Percentiles rank a stretch among this genome's conserved stretches.
Evolutionary conservation across 1,140 invertebrate species (phyloP).

Genomic region (Hypsibius dujardini): DNA sequence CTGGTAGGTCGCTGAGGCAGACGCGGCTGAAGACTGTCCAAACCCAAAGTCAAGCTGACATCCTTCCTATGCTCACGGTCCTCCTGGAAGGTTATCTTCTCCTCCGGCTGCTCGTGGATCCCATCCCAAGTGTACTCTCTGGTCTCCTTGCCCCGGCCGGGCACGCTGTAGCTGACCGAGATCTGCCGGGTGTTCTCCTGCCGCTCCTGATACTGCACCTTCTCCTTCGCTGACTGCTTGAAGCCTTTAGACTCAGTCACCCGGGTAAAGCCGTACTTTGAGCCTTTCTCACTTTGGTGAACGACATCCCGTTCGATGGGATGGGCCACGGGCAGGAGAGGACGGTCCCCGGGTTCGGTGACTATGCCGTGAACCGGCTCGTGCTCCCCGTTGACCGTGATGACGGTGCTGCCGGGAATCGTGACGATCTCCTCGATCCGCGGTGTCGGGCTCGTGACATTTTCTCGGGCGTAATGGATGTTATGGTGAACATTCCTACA

Average conservation of each 20-base stretch:
- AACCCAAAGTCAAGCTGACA: not conserved
- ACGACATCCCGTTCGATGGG: not conserved
- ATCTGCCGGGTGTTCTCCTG: conserved; percentile 10
- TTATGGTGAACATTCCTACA: conserved; percentile 6
- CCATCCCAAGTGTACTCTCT: conserved; percentile 8
- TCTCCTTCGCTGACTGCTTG: conserved; percentile 2
- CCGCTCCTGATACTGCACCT: not conserved
- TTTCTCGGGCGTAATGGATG: not conserved
- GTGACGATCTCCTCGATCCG: conserved; percentile 15
- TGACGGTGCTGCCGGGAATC: not conserved
- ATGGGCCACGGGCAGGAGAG: not conserved
- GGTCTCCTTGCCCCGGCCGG: not conserved
- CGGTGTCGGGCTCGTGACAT: conserved; percentile 9
- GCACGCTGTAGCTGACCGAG: conserved; percentile 6
- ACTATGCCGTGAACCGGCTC: conserved; percentile 12
- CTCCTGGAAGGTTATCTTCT: conserved; percentile 11
- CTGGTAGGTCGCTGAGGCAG: not conserved
- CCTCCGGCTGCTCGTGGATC: not conserved
- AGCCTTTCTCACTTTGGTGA: conserved; percentile 13
- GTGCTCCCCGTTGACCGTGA: conserved; percentile 9
- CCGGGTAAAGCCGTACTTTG: not conserved
- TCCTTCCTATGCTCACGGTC: not conserved
- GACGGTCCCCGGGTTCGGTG: conserved; percentile 1
- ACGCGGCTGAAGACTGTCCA: not conserved
- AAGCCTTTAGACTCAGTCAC: conserved; percentile 10